Percentiles rank a stretch among this genome's conserved stretches.
Evolutionary conservation across 1,140 invertebrate genomes (phyloP).

Genomic region (Zaprionus nigranus): DNA sequence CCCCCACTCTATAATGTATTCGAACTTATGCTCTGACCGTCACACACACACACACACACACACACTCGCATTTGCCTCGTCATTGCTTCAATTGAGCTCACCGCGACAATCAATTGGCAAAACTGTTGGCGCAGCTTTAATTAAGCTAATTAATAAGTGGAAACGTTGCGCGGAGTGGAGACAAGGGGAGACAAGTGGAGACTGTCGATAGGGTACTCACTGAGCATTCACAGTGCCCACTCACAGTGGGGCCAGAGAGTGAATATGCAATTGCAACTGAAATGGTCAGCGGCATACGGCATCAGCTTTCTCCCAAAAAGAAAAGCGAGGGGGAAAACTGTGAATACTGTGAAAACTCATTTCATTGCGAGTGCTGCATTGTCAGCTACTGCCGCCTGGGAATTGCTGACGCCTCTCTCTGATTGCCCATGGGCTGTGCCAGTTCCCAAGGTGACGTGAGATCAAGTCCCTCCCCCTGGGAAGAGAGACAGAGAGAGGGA

Average conservation of each 20-base stretch:
- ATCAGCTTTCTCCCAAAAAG: slow-evolving; percentile 31
- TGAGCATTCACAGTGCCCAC: background rate
- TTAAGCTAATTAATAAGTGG: slow-evolving; percentile 57
- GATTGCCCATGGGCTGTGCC: slow-evolving; percentile 46
- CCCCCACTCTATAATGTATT: background rate
- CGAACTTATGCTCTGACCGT: slow-evolving; percentile 2
- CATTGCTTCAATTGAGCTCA: slow-evolving; percentile 37
- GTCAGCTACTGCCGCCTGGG: slow-evolving; percentile 31
- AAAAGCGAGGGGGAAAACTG: background rate
- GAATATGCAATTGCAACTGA: slow-evolving; percentile 6
- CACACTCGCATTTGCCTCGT: background rate
- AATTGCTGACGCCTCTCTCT: slow-evolving; percentile 38
- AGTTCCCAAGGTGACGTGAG: slow-evolving; percentile 43
- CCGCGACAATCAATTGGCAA: slow-evolving; percentile 31
- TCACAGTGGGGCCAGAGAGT: background rate
- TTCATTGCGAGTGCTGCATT: slow-evolving; percentile 30
- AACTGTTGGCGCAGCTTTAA: slow-evolving; percentile 46
- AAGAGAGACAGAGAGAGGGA: background rate
- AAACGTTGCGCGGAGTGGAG: background rate
- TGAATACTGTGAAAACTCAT: slow-evolving; percentile 9
- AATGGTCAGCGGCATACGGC: slow-evolving; percentile 19
- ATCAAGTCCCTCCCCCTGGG: background rate
- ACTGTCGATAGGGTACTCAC: background rate
- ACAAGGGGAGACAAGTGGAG: background rate
- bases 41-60: background rate